These are phyloP conservation scores for Gobius niger DNA, from an alignment of 2,113 vertebrate species.

Conservation along the genomic window DNA sequence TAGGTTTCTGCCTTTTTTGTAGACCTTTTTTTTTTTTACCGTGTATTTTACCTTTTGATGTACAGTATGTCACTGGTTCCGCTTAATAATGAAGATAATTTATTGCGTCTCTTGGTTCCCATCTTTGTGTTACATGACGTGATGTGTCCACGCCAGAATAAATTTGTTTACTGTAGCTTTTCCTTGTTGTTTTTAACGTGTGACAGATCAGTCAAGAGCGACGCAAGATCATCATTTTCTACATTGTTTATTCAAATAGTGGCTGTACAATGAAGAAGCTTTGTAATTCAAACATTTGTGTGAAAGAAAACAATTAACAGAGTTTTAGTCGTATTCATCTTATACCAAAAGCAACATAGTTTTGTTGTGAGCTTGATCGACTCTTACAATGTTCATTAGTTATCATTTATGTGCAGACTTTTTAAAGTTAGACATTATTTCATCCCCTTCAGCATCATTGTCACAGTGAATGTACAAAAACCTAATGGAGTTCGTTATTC, in stretches of 20 bases:
- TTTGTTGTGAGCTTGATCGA: conserved; percentile 40
- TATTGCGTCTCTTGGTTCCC: conserved; percentile 92
- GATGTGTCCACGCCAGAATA: conserved; percentile 88
- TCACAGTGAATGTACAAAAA: no score
- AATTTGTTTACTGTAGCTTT: conserved; percentile 94
- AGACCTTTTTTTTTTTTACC: conserved; percentile 79
- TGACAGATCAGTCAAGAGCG: conserved; percentile 80
- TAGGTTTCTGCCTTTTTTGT: conserved; percentile 70
- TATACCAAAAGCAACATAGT: conserved; percentile 88
- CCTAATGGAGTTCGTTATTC: no score
- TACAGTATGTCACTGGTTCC: conserved; percentile 91
- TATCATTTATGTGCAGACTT: conserved; percentile 6
- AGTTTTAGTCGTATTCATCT: conserved; percentile 70
- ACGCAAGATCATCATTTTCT: conserved; percentile 42
- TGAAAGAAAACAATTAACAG: conserved; percentile 78
- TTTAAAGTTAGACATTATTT: no score
- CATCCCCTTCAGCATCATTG: no score
- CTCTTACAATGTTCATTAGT: conserved; percentile 20
- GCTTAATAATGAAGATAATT: conserved; percentile 96
- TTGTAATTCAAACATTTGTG: conserved; percentile 82
- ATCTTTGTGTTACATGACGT: conserved; percentile 87
- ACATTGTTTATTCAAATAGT: conserved; percentile 80
- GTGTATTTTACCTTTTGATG: conserved; percentile 87
- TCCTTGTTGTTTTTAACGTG: conserved; percentile 66
- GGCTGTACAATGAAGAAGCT: conserved; percentile 69